A percentile compares a stretch with the other conserved stretches of the same genome.
phyloP scores from a whole-genome alignment of 2,888 invertebrate genomes.

The Sphinx pinastri region DNA sequence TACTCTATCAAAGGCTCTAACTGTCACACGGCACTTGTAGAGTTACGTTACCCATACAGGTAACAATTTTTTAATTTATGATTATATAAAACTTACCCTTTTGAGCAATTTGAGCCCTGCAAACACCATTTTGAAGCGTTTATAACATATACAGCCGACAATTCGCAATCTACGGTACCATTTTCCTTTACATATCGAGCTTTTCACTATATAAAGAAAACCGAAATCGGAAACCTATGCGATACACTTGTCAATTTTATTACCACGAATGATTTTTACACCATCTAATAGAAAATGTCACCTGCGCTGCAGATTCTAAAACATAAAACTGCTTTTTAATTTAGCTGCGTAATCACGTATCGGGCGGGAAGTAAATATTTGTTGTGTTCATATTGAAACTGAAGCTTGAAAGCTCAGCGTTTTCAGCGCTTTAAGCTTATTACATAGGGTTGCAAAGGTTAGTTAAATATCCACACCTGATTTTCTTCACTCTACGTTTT shows the following conservation, averaged over 20 bases:
- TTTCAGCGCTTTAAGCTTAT: slow-evolving; percentile 40
- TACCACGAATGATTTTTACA: slow-evolving; percentile 48
- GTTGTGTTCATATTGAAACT: slow-evolving; percentile 47
- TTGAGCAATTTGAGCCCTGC: slow-evolving; percentile 42
- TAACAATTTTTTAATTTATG: background rate
- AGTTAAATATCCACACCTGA: background rate
- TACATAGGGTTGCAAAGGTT: background rate
- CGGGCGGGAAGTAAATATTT: slow-evolving; percentile 59
- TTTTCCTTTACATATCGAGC: slow-evolving; percentile 37
- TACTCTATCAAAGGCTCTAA: background rate
- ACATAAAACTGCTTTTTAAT: slow-evolving; percentile 38
- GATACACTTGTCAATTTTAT: slow-evolving; percentile 55
- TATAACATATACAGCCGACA: background rate
- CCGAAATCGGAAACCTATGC: slow-evolving; percentile 48
- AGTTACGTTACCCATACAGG: background rate
- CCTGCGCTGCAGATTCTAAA: background rate
- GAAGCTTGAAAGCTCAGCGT: slow-evolving; percentile 31
- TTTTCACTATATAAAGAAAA: slow-evolving; percentile 37
- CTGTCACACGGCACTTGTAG: too few species aligned
- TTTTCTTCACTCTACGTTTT: background rate
- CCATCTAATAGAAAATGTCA: slow-evolving; percentile 35
- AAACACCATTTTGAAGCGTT: slow-evolving; percentile 48
- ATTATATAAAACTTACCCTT: slow-evolving; percentile 46
- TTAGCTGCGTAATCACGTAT: slow-evolving; percentile 50
- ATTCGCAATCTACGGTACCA: slow-evolving; percentile 30